Percentiles rank a stretch among this genome's conserved stretches.
Conservation (phyloP, 2,797 vertebrate genomes). For the Pygocentrus nattereri region DNA sequence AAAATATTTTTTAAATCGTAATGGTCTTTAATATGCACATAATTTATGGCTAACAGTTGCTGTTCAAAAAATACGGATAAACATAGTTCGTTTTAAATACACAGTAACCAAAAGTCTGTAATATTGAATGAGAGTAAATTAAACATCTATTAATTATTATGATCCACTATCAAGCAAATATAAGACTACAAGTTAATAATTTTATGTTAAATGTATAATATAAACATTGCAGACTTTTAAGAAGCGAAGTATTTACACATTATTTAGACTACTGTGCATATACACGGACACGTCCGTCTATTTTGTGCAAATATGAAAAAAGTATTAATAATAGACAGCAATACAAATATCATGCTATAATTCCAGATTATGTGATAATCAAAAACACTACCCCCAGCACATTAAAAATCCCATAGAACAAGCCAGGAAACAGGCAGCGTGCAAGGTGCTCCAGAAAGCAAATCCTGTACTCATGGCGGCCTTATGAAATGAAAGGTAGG, state of each 20-base stretch:
- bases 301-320: neutral
- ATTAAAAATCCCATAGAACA: slow-evolving; percentile 6
- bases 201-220: neutral
- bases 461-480: slow-evolving; percentile 26
- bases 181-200: neutral
- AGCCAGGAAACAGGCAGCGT: slow-evolving; percentile 10
- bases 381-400: slow-evolving; percentile 32
- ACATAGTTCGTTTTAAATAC: neutral
- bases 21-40: neutral
- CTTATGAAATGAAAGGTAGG: slow-evolving; percentile 40
- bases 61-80: neutral
- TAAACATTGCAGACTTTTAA: neutral
- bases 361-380: slow-evolving; percentile 5
- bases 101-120: neutral
- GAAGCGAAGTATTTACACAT: slow-evolving; percentile 1
- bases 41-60: neutral
- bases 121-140: neutral
- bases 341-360: neutral
- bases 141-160: neutral
- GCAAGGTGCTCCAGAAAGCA: slow-evolving; percentile 24
- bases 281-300: neutral
- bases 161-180: neutral
- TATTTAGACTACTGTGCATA: neutral
- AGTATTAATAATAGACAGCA: neutral
- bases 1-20: neutral